Base-by-base conservation (phyloP, 2,797 vertebrate species). In the Podargus strigoides region DNA sequence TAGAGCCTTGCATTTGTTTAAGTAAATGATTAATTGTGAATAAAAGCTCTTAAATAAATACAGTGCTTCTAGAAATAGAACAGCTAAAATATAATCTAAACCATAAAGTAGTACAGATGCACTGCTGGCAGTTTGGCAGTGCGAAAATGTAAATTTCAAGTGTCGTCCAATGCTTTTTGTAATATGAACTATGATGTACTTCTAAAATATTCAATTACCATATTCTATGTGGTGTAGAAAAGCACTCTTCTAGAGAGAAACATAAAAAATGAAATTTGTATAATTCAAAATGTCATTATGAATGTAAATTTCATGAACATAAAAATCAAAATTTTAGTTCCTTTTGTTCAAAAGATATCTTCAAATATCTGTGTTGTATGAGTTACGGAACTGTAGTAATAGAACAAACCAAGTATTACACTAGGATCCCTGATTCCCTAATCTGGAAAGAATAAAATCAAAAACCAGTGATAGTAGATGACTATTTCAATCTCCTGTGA, bases 21-120 rank as follows among this genome's bases (percentile, higher is more conserved):
- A 94, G 80, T 86, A 80, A 84, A 95, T 78, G 12, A n/a, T 91
- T 95, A 72, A 58, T 94, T 92, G 68, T 68, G 85, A 91, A 93
- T 95, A 63, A 95, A 34, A 86, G 17, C 42, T 85, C 55, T 81
- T 78, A 86, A 90, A 91, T 87, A 93, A 93, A 94, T 80, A 60
- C 26, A 73, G n/a, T 44, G 44, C 62, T 85, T 92, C 63, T 44
- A 66, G 83, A 92, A 93, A 86, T 76, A 92, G 79, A 91, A 60
- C 67, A 60, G 42, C 14, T 84, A 18, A 84, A 91, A 75, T 90
- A 66, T 7, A 64, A 44, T 64, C 37, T 75, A 72, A 87, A 83
- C 73, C 30, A 28, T 78, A n/a, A 89, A 74, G 52, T 74, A 67
- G 28, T 78, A 60, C 32, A 59, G 72, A 62, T 74, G 73, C 41